These are phyloP conservation scores for Phortica magna DNA, from an alignment of 2,888 invertebrate genomes.

Conservation along the genomic window DNA sequence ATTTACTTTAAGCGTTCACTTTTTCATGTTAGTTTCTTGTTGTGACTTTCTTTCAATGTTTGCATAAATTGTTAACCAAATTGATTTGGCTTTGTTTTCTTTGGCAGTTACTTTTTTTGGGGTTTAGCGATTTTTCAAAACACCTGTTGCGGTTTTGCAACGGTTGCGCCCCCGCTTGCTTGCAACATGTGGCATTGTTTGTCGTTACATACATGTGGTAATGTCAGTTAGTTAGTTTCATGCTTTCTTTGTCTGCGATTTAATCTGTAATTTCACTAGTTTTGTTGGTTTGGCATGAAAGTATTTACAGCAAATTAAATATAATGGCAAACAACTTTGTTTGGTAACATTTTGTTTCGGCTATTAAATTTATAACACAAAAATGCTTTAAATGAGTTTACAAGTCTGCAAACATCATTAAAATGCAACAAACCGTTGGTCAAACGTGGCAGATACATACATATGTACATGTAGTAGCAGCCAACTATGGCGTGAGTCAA, in stretches of 20 bases:
- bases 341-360: background rate
- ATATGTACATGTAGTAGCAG: background rate
- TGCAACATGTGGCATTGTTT: background rate
- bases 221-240: too few species aligned
- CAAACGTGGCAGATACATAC: background rate
- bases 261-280: background rate
- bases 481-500: too few species aligned
- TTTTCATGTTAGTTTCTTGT: background rate
- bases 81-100: constrained; percentile 9
- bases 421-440: constrained; percentile 34
- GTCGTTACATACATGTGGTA: background rate
- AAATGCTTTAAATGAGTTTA: background rate
- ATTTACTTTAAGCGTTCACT: background rate
- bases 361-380: background rate
- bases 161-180: background rate
- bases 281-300: background rate
- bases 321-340: background rate
- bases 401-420: background rate
- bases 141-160: constrained; percentile 20
- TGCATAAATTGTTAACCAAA: constrained; percentile 12
- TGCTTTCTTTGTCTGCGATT: background rate
- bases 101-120: background rate
- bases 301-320: background rate
- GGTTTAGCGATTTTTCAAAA: background rate
- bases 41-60: constrained; percentile 17